Evolutionary conservation across 1,140 invertebrate genomes (phyloP).

Genomic region (Drosophila azteca): DNA sequence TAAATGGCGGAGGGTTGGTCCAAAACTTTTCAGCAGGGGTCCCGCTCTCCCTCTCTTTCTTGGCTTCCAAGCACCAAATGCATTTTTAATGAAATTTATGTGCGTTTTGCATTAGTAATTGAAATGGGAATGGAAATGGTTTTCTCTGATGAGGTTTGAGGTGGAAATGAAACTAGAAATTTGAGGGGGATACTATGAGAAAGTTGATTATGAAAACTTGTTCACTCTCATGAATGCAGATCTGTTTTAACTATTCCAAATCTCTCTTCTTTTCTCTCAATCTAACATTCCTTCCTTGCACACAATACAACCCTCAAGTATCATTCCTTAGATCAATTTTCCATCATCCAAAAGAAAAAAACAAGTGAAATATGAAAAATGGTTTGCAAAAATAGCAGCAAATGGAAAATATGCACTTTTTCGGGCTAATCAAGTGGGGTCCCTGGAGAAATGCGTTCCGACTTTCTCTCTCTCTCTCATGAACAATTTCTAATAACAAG

Average conservation of each 20-base stretch:
- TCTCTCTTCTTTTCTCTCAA: no score
- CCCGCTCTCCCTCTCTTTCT: no score
- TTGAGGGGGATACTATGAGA: background rate
- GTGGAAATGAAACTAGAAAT: background rate
- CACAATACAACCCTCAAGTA: no score
- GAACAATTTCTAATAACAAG: conserved; percentile 20
- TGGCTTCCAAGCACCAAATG: conserved; percentile 47
- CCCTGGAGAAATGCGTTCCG: conserved; percentile 52
- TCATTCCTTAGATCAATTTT: background rate
- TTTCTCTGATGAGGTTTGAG: background rate
- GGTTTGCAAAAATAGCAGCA: background rate
- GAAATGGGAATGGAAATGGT: conserved; percentile 23
- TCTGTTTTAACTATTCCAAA: no score
- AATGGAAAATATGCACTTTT: background rate
- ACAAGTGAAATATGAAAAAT: background rate
- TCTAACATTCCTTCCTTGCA: no score
- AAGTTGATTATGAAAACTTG: background rate
- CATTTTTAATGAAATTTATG: conserved; percentile 81
- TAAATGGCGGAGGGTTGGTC: conserved; percentile 47
- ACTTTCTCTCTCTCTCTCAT: conserved; percentile 18
- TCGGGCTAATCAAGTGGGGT: conserved; percentile 38
- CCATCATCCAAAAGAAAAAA: background rate
- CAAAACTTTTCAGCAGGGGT: conserved; percentile 26
- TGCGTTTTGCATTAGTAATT: conserved; percentile 58
- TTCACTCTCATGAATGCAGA: no score